A percentile compares a stretch with the other conserved stretches of the same genome.
Evolutionary conservation across 1,140 invertebrate species (phyloP).

Genomic region (Globodera rostochiensis): DNA sequence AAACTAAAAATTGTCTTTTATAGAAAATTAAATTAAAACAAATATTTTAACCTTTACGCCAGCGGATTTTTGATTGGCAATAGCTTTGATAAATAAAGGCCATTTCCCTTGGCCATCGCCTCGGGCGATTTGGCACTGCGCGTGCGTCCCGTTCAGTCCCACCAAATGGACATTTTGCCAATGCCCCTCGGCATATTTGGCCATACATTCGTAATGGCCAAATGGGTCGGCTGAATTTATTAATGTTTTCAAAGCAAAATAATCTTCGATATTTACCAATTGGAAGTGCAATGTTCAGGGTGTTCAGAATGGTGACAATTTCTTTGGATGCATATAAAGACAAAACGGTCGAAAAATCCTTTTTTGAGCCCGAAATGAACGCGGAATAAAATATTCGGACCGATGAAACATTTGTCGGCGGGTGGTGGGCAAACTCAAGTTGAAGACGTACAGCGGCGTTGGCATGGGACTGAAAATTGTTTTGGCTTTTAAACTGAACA

Average conservation of each 20-base stretch:
- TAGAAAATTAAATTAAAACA: neutral
- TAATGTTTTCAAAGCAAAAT: neutral
- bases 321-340: neutral
- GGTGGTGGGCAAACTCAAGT: neutral
- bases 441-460: neutral
- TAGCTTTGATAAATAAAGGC: neutral
- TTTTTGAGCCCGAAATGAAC: neutral
- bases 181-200: neutral
- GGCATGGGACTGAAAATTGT: neutral
- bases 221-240: neutral
- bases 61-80: neutral
- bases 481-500: too few relatives aligned
- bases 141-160: neutral
- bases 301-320: neutral
- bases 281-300: neutral
- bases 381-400: neutral
- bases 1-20: slow-evolving; percentile 14
- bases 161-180: neutral
- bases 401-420: neutral
- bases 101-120: neutral
- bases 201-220: neutral
- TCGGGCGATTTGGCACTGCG: neutral
- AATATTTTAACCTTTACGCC: neutral
- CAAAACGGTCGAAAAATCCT: neutral
- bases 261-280: neutral